phyloP scores from a whole-genome alignment of 2,888 invertebrate species.

The Cheilosia vulpina region DNA sequence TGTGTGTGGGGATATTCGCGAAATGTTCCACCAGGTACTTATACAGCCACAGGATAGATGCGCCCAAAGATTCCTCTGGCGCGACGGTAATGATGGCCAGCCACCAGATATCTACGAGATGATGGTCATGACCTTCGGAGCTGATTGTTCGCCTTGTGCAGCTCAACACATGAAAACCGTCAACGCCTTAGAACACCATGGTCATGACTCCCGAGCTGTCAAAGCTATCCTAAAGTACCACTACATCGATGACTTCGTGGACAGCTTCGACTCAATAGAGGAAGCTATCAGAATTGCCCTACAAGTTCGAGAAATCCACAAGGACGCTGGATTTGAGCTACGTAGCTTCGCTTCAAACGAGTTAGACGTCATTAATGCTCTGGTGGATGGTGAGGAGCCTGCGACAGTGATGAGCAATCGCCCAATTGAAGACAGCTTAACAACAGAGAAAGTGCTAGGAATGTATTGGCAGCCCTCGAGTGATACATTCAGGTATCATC shows the following conservation, averaged over 20 bases:
- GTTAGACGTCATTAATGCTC: neutral
- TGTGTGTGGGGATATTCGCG: constrained; percentile 61
- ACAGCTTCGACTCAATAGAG: constrained; percentile 18
- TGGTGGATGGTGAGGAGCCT: neutral
- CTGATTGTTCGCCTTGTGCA: constrained; percentile 70
- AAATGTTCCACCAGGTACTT: constrained; percentile 67
- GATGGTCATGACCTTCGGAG: constrained; percentile 73
- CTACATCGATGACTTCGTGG: constrained; percentile 45
- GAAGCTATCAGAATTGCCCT: constrained; percentile 29
- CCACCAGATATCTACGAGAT: constrained; percentile 65
- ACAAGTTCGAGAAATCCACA: constrained; percentile 43
- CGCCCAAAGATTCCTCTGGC: constrained; percentile 20
- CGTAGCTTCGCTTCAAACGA: no score
- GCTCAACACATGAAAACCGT: no score
- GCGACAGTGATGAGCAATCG: neutral
- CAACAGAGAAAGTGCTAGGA: constrained; percentile 69
- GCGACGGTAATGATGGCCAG: constrained; percentile 17
- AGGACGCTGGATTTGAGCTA: constrained; percentile 37
- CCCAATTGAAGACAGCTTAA: neutral
- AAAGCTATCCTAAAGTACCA: no score
- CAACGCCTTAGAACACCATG: no score
- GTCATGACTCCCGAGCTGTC: no score
- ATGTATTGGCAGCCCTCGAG: constrained; percentile 65
- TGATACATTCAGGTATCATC: constrained; percentile 64
- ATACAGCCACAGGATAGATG: constrained; percentile 47